Percentiles rank a stretch among this genome's conserved stretches.
Evolutionary conservation across 2,797 vertebrate species (phyloP).

Genomic region (Acipenser oxyrinchus): DNA sequence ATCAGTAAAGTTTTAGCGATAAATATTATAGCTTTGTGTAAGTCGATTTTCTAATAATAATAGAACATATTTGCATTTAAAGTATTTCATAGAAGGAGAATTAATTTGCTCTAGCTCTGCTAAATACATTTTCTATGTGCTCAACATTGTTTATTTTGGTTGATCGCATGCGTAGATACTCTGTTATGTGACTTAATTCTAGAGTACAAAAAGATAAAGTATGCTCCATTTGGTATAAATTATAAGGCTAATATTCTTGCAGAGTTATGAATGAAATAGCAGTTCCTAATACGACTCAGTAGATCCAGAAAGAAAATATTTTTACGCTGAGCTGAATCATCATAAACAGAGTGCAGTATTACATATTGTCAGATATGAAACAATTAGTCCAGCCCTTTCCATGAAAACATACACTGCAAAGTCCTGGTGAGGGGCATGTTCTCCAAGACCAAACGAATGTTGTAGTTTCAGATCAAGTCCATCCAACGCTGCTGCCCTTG

Average conservation of each 20-base stretch:
- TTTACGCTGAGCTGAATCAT: background rate
- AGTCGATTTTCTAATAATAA: no score
- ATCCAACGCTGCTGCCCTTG: no score
- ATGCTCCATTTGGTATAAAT: constrained; percentile 3
- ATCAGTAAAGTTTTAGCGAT: no score
- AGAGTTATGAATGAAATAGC: background rate
- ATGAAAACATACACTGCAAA: no score
- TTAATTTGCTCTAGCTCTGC: background rate
- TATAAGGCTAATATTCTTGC: background rate
- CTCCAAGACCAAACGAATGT: no score
- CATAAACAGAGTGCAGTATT: background rate
- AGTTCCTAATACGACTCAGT: background rate
- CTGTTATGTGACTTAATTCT: constrained; percentile 1
- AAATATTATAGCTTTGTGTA: no score
- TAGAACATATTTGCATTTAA: no score
- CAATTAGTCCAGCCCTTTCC: no score
- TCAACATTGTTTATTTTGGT: background rate
- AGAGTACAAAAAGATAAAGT: background rate
- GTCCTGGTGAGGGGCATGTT: no score
- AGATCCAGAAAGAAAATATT: background rate
- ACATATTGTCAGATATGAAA: no score
- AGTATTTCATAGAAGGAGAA: background rate
- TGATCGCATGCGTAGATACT: background rate
- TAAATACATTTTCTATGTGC: background rate
- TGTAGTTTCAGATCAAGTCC: no score